These are phyloP conservation scores for Campaea margaritaria DNA, from an alignment of 2,888 invertebrate species.

Conservation along the genomic window DNA sequence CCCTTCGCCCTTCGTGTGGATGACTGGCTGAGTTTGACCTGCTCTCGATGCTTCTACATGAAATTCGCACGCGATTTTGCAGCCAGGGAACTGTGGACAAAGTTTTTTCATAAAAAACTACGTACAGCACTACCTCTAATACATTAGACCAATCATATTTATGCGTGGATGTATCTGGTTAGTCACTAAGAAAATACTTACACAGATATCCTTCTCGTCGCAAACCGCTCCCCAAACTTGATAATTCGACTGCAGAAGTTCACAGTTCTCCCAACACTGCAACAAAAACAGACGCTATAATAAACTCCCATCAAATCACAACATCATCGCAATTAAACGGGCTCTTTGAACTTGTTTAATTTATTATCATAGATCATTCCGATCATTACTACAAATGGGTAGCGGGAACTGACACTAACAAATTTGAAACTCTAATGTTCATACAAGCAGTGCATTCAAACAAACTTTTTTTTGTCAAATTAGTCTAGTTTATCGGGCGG, in stretches of 20 bases:
- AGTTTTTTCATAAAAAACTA: constrained; percentile 10
- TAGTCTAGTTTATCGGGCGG: constrained; percentile 55
- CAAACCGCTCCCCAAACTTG: constrained; percentile 90
- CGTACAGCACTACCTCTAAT: background rate
- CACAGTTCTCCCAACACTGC: constrained; percentile 92
- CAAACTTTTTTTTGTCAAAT: constrained; percentile 60
- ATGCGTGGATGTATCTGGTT: background rate
- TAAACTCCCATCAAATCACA: constrained; percentile 51
- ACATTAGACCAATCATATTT: background rate
- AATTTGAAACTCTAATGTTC: constrained; percentile 56
- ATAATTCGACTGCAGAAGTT: constrained; percentile 89
- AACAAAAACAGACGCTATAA: constrained; percentile 71
- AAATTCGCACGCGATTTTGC: constrained; percentile 89
- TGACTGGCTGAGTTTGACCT: constrained; percentile 88
- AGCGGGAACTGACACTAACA: constrained; percentile 58
- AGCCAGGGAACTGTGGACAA: constrained; percentile 88
- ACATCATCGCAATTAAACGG: constrained; percentile 57
- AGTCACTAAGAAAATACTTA: constrained; percentile 75
- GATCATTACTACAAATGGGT: constrained; percentile 57
- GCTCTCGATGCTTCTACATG: constrained; percentile 87
- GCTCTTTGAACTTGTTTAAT: constrained; percentile 59
- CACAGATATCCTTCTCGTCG: constrained; percentile 89
- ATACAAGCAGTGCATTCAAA: constrained; percentile 51
- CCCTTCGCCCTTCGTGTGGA: constrained; percentile 89
- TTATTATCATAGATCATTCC: constrained; percentile 51